Evolutionary conservation across 2,888 invertebrate genomes (phyloP), one percentile per base, ranked within the genome.

Genomic region (Tuta absoluta): DNA sequence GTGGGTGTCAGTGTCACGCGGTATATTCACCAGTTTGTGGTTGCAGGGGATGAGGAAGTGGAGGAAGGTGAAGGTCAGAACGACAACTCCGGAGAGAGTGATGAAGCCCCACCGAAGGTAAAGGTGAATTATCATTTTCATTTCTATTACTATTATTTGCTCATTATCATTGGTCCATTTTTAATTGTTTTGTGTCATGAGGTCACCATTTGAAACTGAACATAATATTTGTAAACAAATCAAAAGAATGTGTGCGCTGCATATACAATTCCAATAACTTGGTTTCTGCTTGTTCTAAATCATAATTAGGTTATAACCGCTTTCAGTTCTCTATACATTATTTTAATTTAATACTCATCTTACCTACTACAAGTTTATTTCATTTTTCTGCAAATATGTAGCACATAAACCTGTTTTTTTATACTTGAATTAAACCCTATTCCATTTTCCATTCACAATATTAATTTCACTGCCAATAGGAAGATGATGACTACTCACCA

Each of bases 401-500:
- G 33, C 33, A 33, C 4, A 33, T 33, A 33, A 7, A 33, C 10
- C 33, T 8, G 10, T 28, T 8, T 33, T 8, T 33, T 8, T 28
- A 33, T 1, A 33, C 33, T 33, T 33, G 33, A 28, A 28, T 28
- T 4, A 28, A 4, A 28, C 33, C 33, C 33, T 8, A 8, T 8
- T 1, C 33, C 33, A 8, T 33, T 5, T 33, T 4, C 33, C 33
- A 33, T 33, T 33, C 8, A 33, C 33, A 4, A 17, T 1, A 45
- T 45, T 3, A 5, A 3, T n/a, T 17, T 45, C 10, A 17, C 5
- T 5, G 2, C 21, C 51, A 17, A 63, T 71, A 97, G 84, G 97
- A 96, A 81, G 96, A 97, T 84, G 97, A 97, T 76, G 97, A 97
- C 83, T 96, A 96, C 74, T 96, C 96, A 69, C 95, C 95, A 63